Evolutionary conservation across 1,140 invertebrate species (phyloP).

Genomic region (Papilio polyxenes): DNA sequence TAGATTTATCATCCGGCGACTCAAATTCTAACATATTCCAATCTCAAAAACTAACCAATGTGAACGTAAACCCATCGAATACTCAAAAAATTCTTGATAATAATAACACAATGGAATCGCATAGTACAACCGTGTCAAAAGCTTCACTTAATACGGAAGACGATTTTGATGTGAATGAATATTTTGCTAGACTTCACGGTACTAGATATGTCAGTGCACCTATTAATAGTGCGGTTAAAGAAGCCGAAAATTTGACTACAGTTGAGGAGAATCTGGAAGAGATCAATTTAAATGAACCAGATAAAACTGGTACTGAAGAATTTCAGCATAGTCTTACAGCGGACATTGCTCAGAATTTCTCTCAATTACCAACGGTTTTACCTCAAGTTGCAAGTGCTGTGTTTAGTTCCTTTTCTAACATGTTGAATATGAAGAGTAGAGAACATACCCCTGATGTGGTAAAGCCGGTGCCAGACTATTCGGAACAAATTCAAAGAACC

Average conservation of each 20-base stretch:
- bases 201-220: slow-evolving; percentile 73
- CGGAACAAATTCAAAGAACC: slow-evolving; percentile 39
- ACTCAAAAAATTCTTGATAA: slow-evolving; percentile 40
- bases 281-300: slow-evolving; percentile 72
- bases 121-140: slow-evolving; percentile 49
- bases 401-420: slow-evolving; percentile 82
- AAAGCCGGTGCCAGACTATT: slow-evolving; percentile 23
- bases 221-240: slow-evolving; percentile 56
- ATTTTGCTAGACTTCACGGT: slow-evolving; percentile 75
- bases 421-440: slow-evolving; percentile 70
- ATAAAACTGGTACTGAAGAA: slow-evolving; percentile 53
- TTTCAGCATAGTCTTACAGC: slow-evolving; percentile 78
- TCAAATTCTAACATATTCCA: slow-evolving; percentile 52
- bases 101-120: slow-evolving; percentile 40
- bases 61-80: slow-evolving; percentile 40
- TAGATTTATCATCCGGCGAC: slow-evolving; percentile 61
- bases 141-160: slow-evolving; percentile 63
- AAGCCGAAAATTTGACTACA: slow-evolving; percentile 56
- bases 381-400: slow-evolving; percentile 82
- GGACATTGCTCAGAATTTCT: slow-evolving; percentile 81
- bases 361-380: slow-evolving; percentile 78
- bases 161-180: slow-evolving; percentile 78
- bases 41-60: slow-evolving; percentile 40
- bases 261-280: slow-evolving; percentile 72
- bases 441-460: slow-evolving; percentile 62